Evolutionary conservation across 2,888 invertebrate genomes (phyloP).

Genomic region (Ichneumoninae sp.): DNA sequence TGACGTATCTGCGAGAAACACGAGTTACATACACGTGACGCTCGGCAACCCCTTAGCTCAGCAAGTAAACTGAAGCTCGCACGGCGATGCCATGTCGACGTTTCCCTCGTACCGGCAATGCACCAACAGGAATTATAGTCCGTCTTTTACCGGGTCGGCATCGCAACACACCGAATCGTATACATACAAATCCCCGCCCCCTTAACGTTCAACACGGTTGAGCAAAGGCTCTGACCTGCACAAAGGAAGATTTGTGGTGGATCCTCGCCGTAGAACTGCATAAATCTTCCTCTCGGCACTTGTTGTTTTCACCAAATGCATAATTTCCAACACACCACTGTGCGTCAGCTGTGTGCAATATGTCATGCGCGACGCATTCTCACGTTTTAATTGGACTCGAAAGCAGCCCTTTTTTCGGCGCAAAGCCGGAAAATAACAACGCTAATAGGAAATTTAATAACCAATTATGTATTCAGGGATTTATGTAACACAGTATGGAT

Average conservation of each 20-base stretch:
- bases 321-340: not conserved
- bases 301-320: conserved; percentile 7
- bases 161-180: conserved; percentile 30
- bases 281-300: not conserved
- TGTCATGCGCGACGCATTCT: not conserved
- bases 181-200: not conserved
- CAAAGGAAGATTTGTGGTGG: conserved; percentile 56
- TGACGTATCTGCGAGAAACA: conserved; percentile 59
- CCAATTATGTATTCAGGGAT: not conserved
- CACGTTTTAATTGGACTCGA: not conserved
- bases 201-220: conserved; percentile 41
- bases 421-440: not conserved
- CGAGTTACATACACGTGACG: conserved; percentile 24
- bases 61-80: conserved; percentile 41
- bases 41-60: conserved; percentile 42
- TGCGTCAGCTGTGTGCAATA: conserved; percentile 1
- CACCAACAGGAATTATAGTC: conserved; percentile 55
- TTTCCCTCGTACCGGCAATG: conserved; percentile 41
- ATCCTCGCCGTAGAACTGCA: not conserved
- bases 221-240: conserved; percentile 30
- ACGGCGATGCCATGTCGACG: conserved; percentile 45
- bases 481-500: no score
- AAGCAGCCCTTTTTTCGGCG: not conserved
- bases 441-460: not conserved
- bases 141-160: conserved; percentile 34